Evolutionary conservation across 2,113 vertebrate genomes (phyloP).

Genomic region (Corvus moneduloides): DNA sequence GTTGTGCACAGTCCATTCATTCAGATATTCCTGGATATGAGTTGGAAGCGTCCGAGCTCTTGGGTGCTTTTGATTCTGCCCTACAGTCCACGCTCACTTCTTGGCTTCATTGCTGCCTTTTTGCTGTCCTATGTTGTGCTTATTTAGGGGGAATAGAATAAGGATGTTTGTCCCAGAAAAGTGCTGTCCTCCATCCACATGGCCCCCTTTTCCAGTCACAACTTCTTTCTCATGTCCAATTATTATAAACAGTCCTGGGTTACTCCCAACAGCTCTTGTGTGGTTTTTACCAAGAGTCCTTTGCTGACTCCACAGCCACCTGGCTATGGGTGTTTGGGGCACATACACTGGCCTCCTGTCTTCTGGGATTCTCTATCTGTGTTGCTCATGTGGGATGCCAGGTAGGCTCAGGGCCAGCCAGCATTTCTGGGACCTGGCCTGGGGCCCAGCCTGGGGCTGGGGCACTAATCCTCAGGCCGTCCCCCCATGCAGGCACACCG

Average conservation of each 20-base stretch:
- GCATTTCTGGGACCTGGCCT: background rate
- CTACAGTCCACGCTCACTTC: background rate
- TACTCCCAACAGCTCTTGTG: background rate
- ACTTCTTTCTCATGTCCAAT: background rate
- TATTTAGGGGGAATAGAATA: background rate
- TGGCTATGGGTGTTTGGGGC: background rate
- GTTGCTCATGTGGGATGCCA: background rate
- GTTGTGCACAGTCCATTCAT: background rate
- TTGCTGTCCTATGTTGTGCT: background rate
- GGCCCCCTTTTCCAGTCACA: background rate
- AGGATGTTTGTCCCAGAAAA: background rate
- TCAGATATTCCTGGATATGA: background rate
- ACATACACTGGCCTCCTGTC: background rate
- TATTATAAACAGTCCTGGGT: background rate
- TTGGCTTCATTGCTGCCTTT: background rate
- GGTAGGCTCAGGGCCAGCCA: background rate
- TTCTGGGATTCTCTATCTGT: background rate
- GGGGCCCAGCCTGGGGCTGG: background rate
- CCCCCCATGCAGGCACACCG: background rate
- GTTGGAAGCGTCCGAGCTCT: background rate
- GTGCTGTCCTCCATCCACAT: background rate
- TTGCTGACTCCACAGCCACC: background rate
- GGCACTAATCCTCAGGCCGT: background rate
- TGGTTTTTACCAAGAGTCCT: background rate
- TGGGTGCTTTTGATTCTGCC: background rate